Evolutionary conservation across 2,797 vertebrate genomes (phyloP), one percentile per base, ranked within the genome.

Genomic region (Coregonus suidteri): DNA sequence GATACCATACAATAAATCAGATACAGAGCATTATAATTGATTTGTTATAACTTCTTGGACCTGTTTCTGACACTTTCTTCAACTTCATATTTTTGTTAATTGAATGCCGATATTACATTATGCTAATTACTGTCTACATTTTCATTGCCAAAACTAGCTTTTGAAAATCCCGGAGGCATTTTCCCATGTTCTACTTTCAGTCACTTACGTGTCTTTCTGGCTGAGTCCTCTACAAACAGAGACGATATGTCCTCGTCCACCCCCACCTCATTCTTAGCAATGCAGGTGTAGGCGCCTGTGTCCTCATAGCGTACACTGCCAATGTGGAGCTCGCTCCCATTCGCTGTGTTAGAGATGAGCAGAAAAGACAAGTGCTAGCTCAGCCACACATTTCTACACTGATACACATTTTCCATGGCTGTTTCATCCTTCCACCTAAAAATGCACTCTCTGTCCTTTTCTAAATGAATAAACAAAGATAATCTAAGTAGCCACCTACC

Each of bases 241-340:
- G 98, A 99, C 6, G 98, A 99, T 84, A 99, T 99, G 31, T 99
- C 98, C 82, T 99, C 97, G 0, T 99, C 98, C 86, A 99, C 97
- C 0, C 98, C 98, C 83, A 96, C 98, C 70, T 98, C 97, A 0
- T 99, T 99, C 87, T 96, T 98, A 90, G 98, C 97, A 59, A 99
- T 98, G 94, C 98, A 99, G 71, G 97, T 98, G 73, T 99, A 99
- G 1, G 98, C 97, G 1, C 98, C 98, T 0, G 98, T 99, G 93
- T 99, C 98, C 86, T 99, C 98, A 2, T 98, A 99, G 0, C 98
- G 95, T 4, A 99, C 98, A 0, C 96, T 98, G 74, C 91, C 83
- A 74, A 99, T 98, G 37, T 96, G 95, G 18, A 99, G 95, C 75
- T 99, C 98, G 0, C 96, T 98, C 15, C 96, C 96, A 0, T 98